These are phyloP conservation scores for Candidula unifasciata DNA, from an alignment of 2,888 invertebrate species.

Conservation along the genomic window DNA sequence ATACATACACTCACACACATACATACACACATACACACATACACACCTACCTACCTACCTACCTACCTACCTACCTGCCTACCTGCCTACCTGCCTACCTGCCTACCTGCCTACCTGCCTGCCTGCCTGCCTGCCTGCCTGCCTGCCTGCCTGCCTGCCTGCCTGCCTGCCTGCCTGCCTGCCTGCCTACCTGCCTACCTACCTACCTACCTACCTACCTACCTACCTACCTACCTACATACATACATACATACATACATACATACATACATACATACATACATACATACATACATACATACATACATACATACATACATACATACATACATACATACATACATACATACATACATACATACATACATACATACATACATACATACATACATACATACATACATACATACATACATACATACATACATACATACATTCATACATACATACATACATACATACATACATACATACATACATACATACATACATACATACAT, in stretches of 20 bases:
- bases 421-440: conserved; percentile 16
- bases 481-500: conserved; percentile 38
- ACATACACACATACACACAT: neutral
- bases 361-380: neutral
- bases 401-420: conserved; percentile 17
- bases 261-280: conserved; percentile 33
- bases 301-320: conserved; percentile 20
- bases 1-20: no score
- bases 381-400: conserved; percentile 18
- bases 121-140: neutral
- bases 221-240: no score
- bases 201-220: no score
- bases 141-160: conserved; percentile 1
- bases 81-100: no score
- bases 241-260: conserved; percentile 31
- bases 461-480: conserved; percentile 23
- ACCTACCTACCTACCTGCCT: no score
- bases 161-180: conserved; percentile 6
- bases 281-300: conserved; percentile 29
- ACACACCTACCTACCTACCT: no score
- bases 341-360: conserved; percentile 13
- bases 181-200: no score
- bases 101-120: no score
- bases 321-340: conserved; percentile 20
- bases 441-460: conserved; percentile 27